Conservation (phyloP, 2,797 vertebrate species). For the Silurus aristotelis region DNA sequence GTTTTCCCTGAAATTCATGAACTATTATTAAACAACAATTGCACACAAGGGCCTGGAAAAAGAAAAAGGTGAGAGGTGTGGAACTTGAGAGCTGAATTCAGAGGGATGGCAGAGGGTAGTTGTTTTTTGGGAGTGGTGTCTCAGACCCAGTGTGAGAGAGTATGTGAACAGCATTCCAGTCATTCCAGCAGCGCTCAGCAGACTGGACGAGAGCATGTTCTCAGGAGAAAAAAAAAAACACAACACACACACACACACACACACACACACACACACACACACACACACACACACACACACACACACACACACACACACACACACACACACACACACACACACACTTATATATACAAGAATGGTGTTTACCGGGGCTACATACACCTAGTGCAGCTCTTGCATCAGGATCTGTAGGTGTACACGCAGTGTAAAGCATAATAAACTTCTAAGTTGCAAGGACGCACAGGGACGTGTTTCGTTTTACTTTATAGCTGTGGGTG, state of each 20-base stretch:
- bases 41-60: not conserved
- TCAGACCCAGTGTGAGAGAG: slow-evolving; percentile 54
- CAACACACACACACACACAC: not conserved
- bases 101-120: slow-evolving; percentile 39
- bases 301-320: slow-evolving; percentile 8
- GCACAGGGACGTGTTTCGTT: slow-evolving; percentile 15
- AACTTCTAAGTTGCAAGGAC: slow-evolving; percentile 24
- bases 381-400: slow-evolving; percentile 27
- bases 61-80: slow-evolving; percentile 13
- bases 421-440: not conserved
- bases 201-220: slow-evolving; percentile 62
- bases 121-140: slow-evolving; percentile 51
- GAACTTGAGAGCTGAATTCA: not conserved
- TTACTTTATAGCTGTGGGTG: slow-evolving; percentile 15
- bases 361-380: slow-evolving; percentile 28
- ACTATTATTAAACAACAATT: not conserved
- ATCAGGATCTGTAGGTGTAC: slow-evolving; percentile 36
- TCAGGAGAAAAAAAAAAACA: not conserved
- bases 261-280: slow-evolving; percentile 29
- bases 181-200: slow-evolving; percentile 74
- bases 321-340: slow-evolving; percentile 11
- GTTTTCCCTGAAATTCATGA: not conserved
- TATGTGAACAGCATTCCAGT: slow-evolving; percentile 74
- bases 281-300: not conserved
- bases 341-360: not conserved